Evolutionary conservation across 37 sponge, comb jelly and placozoan genomes (phyloP), one percentile per base, ranked within the genome.

Genomic region (Aphrocallistes beatrix): DNA sequence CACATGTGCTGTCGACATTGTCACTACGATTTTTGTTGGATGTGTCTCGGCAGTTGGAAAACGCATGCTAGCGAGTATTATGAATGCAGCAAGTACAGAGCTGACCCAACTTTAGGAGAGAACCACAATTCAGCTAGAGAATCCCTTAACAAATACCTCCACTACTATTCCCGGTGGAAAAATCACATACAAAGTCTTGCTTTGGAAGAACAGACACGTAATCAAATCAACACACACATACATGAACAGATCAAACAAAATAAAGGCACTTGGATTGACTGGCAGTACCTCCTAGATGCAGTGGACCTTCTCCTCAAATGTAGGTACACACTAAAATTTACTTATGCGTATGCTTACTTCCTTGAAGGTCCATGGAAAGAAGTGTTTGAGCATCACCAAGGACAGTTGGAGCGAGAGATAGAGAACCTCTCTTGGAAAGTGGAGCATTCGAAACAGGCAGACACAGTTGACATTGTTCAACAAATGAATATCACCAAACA

Each of bases 371-470:
- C 84, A 36, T 90, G 93, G 84, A 94, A 94, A 38, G 86, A 87
- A 37, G 84, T 94, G 84, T 94, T 94, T 94, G 95, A 94, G 86
- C 92, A 94, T 81, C 95, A 94, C 51, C 95, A 94, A 50, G 95
- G 93, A 6, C 95, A 94, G 87, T 49, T 94, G 50, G 95, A 92
- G 60, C 84, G 90, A 1, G 95, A 94, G 60, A 94, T 94, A 50
- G 95, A 94, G 89, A 92, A 94, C 48, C 83, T 94, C 38, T 94
- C 95, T 0, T 94, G 95, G 95, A 94, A 92, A 50, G 86, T 92
- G 8, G 95, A 94, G 85, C 75, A 60, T 60, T 60, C 75, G 8
- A 60, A 60, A 13, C 75, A 60, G 75, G n/a, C 75, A 19, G 75
- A 60, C 21, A 60, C 75, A 6, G 75, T 60, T 3, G 75, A 28